Base-by-base conservation (phyloP, 2,888 invertebrate species). In the Matsumyia berberina region DNA sequence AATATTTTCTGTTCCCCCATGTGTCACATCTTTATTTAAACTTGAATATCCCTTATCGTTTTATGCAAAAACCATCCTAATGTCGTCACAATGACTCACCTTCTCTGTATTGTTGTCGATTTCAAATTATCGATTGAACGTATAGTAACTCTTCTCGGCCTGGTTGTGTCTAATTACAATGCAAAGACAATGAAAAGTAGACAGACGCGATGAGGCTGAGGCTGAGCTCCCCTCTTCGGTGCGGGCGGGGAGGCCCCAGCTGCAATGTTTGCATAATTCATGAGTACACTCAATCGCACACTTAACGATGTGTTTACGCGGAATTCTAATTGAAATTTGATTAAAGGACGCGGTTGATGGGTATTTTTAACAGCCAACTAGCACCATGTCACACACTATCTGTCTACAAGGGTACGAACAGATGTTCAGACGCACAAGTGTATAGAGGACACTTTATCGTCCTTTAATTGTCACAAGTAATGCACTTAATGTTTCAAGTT, bases 241-340 rank as follows among this genome's bases (percentile, higher is more conserved):
- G n/a, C n/a, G n/a, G n/a, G n/a, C n/a, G n/a, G n/a, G n/a, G n/a
- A n/a, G n/a, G n/a, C n/a, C n/a, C n/a, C n/a, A n/a, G n/a, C n/a
- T n/a, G n/a, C 19, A 42, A 39, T 33, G 73, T 46, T 64, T 74
- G 73, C 73, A 74, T 74, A 64, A 74, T 74, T 74, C 55, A 74
- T 64, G 73, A 55, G 44, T 44, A 42, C 24, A 24, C 39, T 60
- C 67, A 60, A 49, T 55, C 57, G 24, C 60, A 35, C 33, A 33
- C 31, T 74, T 64, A 70, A 66, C 49, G 37, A 60, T 44, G 55
- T 44, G 66, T 58, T 60, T 44, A 66, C 51, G 72, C 33, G 60
- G 66, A 66, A 60, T 44, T 31, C 53, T 77, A 72, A 82, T 78
- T 82, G 78, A 82, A 78, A 67, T 77, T 78, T 78, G 76, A 82